Percentiles rank a stretch among this genome's conserved stretches.
These are phyloP conservation scores for Enteromius anoplus DNA, from an alignment of 2,797 vertebrate genomes.

Conservation along the genomic window DNA sequence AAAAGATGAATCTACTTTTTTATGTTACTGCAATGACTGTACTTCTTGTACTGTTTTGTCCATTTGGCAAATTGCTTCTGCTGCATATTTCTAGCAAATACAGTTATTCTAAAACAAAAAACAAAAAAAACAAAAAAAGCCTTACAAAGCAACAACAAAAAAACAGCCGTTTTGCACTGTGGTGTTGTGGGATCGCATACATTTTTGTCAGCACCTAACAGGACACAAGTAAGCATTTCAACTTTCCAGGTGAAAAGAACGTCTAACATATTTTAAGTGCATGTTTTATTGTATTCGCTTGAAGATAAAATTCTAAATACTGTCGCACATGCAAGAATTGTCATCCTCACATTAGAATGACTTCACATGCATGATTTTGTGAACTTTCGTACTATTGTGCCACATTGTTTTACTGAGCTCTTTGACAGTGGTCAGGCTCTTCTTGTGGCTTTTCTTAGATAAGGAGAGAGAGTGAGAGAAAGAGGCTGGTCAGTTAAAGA, in stretches of 20 bases:
- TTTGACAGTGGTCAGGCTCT: neutral
- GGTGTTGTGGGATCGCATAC: neutral
- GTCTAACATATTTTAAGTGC: neutral
- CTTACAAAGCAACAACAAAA: neutral
- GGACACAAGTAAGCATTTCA: neutral
- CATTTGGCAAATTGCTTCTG: neutral
- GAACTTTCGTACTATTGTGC: neutral
- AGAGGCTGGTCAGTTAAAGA: neutral
- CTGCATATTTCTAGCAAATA: neutral
- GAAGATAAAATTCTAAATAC: neutral
- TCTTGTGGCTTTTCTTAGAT: neutral
- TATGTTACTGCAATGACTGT: neutral
- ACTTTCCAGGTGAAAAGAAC: neutral
- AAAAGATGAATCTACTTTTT: neutral
- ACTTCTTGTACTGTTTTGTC: neutral
- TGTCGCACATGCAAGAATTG: neutral
- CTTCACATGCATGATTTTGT: neutral
- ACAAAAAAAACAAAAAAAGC: neutral
- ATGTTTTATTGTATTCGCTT: neutral
- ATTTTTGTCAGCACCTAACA: neutral
- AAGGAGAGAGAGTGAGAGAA: neutral
- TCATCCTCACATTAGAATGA: neutral
- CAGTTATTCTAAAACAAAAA: neutral
- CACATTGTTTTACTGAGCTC: neutral
- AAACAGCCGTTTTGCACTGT: constrained; percentile 1